These are phyloP conservation scores for Prochilodus magdalenae DNA, from an alignment of 2,113 vertebrate species.

Conservation along the genomic window DNA sequence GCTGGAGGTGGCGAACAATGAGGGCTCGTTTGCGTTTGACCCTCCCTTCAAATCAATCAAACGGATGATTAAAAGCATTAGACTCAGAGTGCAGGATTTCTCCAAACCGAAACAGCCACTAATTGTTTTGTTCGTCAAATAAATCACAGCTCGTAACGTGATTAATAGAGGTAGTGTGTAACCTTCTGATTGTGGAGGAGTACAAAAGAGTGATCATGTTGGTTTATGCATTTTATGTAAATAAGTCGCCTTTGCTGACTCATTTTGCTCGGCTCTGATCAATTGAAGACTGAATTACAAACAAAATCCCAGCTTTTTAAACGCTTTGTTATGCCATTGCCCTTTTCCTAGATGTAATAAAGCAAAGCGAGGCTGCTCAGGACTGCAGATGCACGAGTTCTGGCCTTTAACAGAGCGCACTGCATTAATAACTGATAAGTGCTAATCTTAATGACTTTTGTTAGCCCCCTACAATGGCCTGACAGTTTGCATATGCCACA, in stretches of 20 bases:
- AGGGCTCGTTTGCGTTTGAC: conserved; percentile 53
- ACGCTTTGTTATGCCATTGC: no score
- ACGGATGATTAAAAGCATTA: conserved; percentile 39
- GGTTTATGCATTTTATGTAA: conserved; percentile 21
- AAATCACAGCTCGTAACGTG: conserved; percentile 12
- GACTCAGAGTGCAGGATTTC: conserved; percentile 34
- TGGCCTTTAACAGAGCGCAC: neutral
- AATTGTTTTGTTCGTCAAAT: conserved; percentile 42
- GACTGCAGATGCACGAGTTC: neutral
- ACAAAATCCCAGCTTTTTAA: neutral
- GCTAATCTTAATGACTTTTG: neutral
- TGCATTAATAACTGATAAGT: neutral
- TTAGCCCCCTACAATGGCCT: conserved; percentile 14
- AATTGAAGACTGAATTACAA: neutral
- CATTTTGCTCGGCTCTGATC: neutral
- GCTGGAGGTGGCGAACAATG: conserved; percentile 48
- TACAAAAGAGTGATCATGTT: neutral
- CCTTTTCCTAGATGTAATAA: no score
- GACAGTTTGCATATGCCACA: conserved; percentile 38
- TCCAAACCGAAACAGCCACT: conserved; percentile 31
- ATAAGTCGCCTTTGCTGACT: neutral
- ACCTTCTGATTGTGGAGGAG: conserved; percentile 18
- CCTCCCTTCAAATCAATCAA: conserved; percentile 47
- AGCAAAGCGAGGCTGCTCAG: neutral
- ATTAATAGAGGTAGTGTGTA: conserved; percentile 11